A percentile compares a stretch with the other conserved stretches of the same genome.
phyloP scores from a whole-genome alignment of 2,797 vertebrate genomes.

The Champsocephalus esox region DNA sequence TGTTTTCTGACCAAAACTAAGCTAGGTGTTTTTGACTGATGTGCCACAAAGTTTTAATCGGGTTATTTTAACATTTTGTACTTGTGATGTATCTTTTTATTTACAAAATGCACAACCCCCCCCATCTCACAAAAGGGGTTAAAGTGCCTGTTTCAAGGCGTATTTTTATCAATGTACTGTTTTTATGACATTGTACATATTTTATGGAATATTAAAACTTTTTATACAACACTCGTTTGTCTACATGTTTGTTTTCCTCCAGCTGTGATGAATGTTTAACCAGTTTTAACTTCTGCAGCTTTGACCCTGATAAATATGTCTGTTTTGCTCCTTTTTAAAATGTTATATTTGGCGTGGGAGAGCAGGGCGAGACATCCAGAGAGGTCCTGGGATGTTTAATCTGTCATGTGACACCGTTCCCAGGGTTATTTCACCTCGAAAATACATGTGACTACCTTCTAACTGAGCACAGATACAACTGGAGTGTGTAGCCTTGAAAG shows the following conservation, averaged over 20 bases:
- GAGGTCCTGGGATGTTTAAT: constrained; percentile 70
- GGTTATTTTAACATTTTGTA: constrained; percentile 56
- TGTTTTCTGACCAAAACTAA: constrained; percentile 58
- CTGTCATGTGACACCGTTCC: constrained; percentile 62
- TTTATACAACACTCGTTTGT: constrained; percentile 72
- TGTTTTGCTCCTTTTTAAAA: constrained; percentile 36
- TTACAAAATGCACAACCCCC: constrained; percentile 61
- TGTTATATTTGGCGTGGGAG: constrained; percentile 62
- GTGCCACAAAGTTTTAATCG: constrained; percentile 52
- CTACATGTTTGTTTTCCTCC: neutral
- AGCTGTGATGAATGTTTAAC: constrained; percentile 23
- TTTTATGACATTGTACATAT: constrained; percentile 76
- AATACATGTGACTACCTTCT: constrained; percentile 28
- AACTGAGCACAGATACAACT: neutral
- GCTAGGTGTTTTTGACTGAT: constrained; percentile 46
- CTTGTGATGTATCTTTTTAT: constrained; percentile 38
- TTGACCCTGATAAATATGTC: constrained; percentile 35
- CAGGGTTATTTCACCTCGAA: constrained; percentile 39
- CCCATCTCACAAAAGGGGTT: constrained; percentile 35
- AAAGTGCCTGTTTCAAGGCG: constrained; percentile 66
- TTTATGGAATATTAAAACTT: constrained; percentile 84
- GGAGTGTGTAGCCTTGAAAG: neutral
- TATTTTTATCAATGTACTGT: constrained; percentile 73
- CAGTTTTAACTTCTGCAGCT: constrained; percentile 15
- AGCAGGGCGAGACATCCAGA: constrained; percentile 33